phyloP scores from a whole-genome alignment of 64 coral and sea anemone species.

The Hydrozoanthus tunicans region DNA sequence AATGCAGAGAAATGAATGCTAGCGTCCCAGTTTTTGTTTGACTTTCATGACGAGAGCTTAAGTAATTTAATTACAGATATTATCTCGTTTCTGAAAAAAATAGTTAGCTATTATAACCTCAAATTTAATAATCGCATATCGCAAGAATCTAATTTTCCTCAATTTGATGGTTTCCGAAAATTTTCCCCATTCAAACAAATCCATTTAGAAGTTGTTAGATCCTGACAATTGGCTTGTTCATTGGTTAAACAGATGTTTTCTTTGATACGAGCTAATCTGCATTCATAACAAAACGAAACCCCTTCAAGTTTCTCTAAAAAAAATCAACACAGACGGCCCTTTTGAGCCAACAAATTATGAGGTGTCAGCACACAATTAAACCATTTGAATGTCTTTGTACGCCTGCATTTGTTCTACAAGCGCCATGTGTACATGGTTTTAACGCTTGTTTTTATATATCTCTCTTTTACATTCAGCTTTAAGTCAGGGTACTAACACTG shows the following conservation, averaged over 20 bases:
- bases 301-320: constrained; percentile 20
- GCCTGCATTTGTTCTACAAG: background rate
- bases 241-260: constrained; percentile 42
- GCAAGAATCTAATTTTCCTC: constrained; percentile 44
- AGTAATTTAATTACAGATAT: background rate
- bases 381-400: constrained; percentile 4
- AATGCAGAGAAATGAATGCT: background rate
- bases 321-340: constrained; percentile 24
- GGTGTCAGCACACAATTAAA: background rate
- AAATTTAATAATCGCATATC: constrained; percentile 18
- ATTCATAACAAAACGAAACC: constrained; percentile 57
- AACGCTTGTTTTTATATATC: background rate
- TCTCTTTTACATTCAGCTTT: constrained; percentile 13
- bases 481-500: background rate
- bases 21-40: background rate
- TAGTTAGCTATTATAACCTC: constrained; percentile 1
- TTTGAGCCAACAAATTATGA: constrained; percentile 17
- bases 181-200: constrained; percentile 28
- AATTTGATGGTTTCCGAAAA: constrained; percentile 24
- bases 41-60: background rate
- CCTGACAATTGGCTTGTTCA: constrained; percentile 28
- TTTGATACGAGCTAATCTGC: constrained; percentile 49
- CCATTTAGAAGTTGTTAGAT: constrained; percentile 54
- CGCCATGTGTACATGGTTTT: constrained; percentile 27
- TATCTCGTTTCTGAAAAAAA: background rate